Evolutionary conservation across 2,797 vertebrate species (phyloP).

Genomic region (Cynodonichthys magdalenae): DNA sequence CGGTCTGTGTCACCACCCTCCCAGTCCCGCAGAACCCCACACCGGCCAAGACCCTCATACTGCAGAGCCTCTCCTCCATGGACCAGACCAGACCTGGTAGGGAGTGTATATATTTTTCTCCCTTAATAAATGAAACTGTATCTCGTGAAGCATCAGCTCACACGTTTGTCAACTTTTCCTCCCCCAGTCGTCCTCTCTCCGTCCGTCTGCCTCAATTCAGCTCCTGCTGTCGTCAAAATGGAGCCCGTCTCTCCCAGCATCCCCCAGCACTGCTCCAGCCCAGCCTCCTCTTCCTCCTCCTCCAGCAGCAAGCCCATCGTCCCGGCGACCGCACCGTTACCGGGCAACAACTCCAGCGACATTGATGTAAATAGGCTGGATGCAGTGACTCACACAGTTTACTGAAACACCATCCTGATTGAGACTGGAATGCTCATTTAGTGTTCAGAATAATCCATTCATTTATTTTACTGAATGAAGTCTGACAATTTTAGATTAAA

Average conservation of each 20-base stretch:
- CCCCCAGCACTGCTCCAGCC: conserved; percentile 67
- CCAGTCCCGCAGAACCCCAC: conserved; percentile 65
- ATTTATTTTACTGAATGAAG: too few relatives aligned
- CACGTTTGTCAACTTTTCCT: neutral
- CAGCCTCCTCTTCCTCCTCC: conserved; percentile 36
- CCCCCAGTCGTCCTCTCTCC: conserved; percentile 79
- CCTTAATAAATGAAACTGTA: too few relatives aligned
- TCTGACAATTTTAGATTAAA: too few relatives aligned
- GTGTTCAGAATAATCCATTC: too few relatives aligned
- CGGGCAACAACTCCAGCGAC: conserved; percentile 74
- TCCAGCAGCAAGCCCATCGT: conserved; percentile 85
- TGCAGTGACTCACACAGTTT: neutral
- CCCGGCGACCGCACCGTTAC: conserved; percentile 75
- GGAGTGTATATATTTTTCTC: neutral
- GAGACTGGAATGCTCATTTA: too few relatives aligned
- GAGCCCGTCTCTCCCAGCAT: conserved; percentile 81
- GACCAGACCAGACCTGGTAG: conserved; percentile 80
- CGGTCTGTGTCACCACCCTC: conserved; percentile 78
- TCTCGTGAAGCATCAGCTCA: neutral
- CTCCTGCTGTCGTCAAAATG: conserved; percentile 83
- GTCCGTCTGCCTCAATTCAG: conserved; percentile 77
- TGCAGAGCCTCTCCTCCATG: conserved; percentile 80
- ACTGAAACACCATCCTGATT: neutral
- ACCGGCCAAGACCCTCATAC: conserved; percentile 81
- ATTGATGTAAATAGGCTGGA: conserved; percentile 81